Percentiles rank a stretch among this genome's conserved stretches.
Conservation (phyloP, 2,888 invertebrate species). For the Melanostoma scalare region DNA sequence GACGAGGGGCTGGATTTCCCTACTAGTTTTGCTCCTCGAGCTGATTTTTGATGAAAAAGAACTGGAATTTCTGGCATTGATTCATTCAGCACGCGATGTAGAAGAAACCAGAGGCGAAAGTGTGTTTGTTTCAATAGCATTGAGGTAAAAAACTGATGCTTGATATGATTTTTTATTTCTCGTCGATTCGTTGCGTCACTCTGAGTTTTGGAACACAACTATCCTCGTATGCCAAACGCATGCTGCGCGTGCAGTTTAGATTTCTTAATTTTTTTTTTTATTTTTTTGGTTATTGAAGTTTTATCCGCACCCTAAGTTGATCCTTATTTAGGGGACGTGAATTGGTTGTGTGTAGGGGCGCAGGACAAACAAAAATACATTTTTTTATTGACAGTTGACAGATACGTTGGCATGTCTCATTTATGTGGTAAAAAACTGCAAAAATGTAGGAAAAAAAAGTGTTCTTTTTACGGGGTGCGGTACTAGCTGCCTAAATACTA, state of each 20-base stretch:
- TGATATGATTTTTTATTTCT: constrained; percentile 59
- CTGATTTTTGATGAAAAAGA: constrained; percentile 16
- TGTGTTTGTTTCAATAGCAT: constrained; percentile 41
- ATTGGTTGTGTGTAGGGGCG: constrained; percentile 13
- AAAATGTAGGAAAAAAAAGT: constrained; percentile 71
- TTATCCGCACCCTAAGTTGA: constrained; percentile 42
- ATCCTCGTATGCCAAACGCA: constrained; percentile 71
- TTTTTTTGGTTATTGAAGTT: constrained; percentile 14
- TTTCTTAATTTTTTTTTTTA: too few relatives aligned
- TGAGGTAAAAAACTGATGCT: constrained; percentile 57
- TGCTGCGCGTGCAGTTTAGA: constrained; percentile 64
- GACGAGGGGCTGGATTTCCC: constrained; percentile 18
- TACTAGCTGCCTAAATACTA: constrained; percentile 50
- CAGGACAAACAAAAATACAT: constrained; percentile 23
- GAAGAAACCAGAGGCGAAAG: constrained; percentile 15
- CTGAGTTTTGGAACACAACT: constrained; percentile 45
- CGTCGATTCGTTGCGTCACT: constrained; percentile 32
- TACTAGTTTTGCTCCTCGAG: constrained; percentile 41
- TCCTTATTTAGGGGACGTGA: constrained; percentile 31
- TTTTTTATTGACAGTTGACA: constrained; percentile 64
- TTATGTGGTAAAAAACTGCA: constrained; percentile 69
- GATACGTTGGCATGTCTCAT: constrained; percentile 64
- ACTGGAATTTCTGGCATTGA: constrained; percentile 26
- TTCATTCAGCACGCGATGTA: constrained; percentile 54
- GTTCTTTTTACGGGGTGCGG: constrained; percentile 44